These are phyloP conservation scores for Scleropages formosus DNA, from an alignment of 2,797 vertebrate species.

Conservation along the genomic window DNA sequence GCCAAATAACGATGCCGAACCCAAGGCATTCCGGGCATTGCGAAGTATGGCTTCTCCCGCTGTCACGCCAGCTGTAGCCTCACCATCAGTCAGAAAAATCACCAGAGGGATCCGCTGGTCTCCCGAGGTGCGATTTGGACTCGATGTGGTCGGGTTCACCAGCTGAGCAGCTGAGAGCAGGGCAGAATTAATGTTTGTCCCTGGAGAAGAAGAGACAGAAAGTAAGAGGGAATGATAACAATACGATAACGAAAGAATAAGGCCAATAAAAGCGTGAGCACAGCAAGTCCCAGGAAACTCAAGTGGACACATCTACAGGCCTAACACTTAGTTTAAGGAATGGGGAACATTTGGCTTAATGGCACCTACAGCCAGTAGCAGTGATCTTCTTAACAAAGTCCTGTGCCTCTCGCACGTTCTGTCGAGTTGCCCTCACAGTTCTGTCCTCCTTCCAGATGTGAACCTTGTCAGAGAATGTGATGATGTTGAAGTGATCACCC, in stretches of 20 bases:
- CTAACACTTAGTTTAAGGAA: neutral
- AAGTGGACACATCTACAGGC: neutral
- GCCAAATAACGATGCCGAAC: constrained; percentile 71
- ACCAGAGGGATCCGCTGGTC: constrained; percentile 70
- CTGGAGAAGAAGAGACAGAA: constrained; percentile 50
- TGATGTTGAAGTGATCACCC: constrained; percentile 82
- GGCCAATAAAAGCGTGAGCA: too few relatives aligned
- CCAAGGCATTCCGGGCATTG: constrained; percentile 69
- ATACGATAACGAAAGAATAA: neutral
- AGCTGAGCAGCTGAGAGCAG: constrained; percentile 76
- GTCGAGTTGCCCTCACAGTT: constrained; percentile 70
- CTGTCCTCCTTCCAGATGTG: constrained; percentile 73
- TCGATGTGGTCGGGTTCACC: constrained; percentile 60
- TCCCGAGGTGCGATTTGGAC: constrained; percentile 37
- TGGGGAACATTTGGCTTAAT: neutral
- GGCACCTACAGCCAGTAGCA: constrained; percentile 77
- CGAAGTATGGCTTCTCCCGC: constrained; percentile 67
- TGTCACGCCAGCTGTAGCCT: constrained; percentile 76
- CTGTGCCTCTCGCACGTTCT: constrained; percentile 75
- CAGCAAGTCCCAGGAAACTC: too few relatives aligned
- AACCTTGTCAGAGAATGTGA: constrained; percentile 81
- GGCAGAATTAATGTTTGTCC: constrained; percentile 82
- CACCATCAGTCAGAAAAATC: constrained; percentile 81
- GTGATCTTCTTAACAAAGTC: constrained; percentile 74
- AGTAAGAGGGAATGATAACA: neutral